These are phyloP conservation scores for Ovis canadensis DNA, from an alignment of 2,113 vertebrate species.

Conservation along the genomic window DNA sequence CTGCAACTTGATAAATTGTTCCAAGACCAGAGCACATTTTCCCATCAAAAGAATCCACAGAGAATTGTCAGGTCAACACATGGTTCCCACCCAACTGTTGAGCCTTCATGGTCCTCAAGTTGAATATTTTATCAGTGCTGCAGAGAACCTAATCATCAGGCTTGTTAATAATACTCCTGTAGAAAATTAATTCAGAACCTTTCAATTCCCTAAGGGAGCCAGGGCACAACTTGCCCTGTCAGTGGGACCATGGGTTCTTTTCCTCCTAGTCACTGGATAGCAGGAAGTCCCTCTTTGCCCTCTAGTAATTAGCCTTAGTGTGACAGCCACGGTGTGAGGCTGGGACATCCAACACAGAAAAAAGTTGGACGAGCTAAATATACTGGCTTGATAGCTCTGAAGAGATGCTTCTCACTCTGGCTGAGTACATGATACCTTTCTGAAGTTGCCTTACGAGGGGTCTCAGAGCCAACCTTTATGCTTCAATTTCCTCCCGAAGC, in stretches of 20 bases:
- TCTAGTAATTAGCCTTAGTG: neutral
- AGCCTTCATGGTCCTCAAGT: neutral
- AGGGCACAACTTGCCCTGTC: neutral
- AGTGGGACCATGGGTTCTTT: neutral
- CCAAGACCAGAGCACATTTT: neutral
- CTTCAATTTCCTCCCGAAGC: neutral
- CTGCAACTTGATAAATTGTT: neutral
- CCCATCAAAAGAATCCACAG: neutral
- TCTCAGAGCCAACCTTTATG: neutral
- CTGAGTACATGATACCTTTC: neutral
- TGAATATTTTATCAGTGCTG: neutral
- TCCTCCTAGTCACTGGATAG: neutral
- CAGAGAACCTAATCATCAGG: neutral
- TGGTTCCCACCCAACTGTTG: neutral
- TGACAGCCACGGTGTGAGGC: neutral
- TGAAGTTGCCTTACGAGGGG: neutral
- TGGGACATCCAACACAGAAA: neutral
- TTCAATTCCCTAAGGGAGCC: neutral
- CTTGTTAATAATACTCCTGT: neutral
- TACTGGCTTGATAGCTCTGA: neutral
- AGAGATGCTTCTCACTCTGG: neutral
- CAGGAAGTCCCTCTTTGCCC: accelerated
- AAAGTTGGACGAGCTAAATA: neutral
- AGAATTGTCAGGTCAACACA: neutral
- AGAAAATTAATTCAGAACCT: neutral